Conservation (phyloP, 1,140 invertebrate genomes). For the Alviniconcha marisindica region DNA sequence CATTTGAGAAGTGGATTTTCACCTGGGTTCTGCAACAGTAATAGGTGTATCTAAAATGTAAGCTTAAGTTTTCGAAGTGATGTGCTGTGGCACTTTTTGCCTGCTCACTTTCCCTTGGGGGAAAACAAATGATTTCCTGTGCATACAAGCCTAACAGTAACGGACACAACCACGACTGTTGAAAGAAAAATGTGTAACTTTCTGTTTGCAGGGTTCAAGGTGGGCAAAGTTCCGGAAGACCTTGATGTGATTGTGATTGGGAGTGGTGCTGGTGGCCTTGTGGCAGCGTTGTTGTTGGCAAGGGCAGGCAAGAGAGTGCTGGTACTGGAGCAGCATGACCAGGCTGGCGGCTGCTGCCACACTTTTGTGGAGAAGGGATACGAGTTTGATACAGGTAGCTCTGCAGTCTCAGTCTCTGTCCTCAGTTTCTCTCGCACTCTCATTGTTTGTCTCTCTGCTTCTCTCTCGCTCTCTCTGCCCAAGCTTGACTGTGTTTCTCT, state of each 20-base stretch:
- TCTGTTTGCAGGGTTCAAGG: constrained; percentile 63
- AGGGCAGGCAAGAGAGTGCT: constrained; percentile 73
- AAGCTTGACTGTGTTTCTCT: no score
- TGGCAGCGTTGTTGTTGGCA: constrained; percentile 70
- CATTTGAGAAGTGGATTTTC: background rate
- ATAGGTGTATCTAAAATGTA: no score
- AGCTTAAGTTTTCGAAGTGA: no score
- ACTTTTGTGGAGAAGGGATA: constrained; percentile 73
- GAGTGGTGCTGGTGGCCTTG: constrained; percentile 74
- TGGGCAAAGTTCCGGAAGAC: constrained; percentile 62
- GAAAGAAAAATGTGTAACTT: background rate
- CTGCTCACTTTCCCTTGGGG: no score
- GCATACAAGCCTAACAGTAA: no score
- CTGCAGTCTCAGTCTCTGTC: no score
- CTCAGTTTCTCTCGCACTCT: no score
- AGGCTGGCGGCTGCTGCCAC: constrained; percentile 73
- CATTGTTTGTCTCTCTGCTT: no score
- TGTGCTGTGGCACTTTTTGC: no score
- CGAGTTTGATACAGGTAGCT: constrained; percentile 76
- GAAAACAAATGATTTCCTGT: no score
- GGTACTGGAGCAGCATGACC: constrained; percentile 76
- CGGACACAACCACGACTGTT: no score
- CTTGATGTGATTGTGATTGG: constrained; percentile 76
- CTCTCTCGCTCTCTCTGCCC: no score
- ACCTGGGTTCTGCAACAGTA: background rate